phyloP scores from a whole-genome alignment of 2,797 vertebrate genomes.

The Pterois miles region DNA sequence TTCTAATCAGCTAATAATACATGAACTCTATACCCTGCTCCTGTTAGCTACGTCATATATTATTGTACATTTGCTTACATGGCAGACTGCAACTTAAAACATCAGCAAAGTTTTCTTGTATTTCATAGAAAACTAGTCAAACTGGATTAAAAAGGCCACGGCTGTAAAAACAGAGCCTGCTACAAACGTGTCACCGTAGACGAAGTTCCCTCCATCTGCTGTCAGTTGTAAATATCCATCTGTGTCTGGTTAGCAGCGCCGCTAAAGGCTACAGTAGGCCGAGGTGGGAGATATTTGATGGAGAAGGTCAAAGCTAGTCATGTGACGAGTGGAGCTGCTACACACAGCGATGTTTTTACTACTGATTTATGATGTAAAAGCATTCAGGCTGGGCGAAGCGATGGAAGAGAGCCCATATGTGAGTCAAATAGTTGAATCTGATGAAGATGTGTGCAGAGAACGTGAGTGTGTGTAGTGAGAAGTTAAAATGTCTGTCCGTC shows the following conservation, averaged over 20 bases:
- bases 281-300: slow-evolving; percentile 73
- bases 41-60: neutral
- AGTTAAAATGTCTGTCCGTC: slow-evolving; percentile 31
- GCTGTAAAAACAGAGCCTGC: slow-evolving; percentile 13
- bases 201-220: slow-evolving; percentile 67
- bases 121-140: neutral
- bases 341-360: slow-evolving; percentile 70
- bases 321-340: slow-evolving; percentile 74
- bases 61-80: neutral
- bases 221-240: slow-evolving; percentile 74
- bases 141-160: neutral
- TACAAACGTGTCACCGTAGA: slow-evolving; percentile 24
- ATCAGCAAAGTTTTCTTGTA: neutral
- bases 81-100: neutral
- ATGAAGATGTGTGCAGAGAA: slow-evolving; percentile 37
- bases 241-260: slow-evolving; percentile 73
- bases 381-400: slow-evolving; percentile 32
- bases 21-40: neutral
- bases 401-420: slow-evolving; percentile 53
- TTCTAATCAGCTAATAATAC: neutral
- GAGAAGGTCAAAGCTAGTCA: slow-evolving; percentile 72
- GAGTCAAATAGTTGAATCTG: slow-evolving; percentile 46
- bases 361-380: slow-evolving; percentile 76
- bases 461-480: slow-evolving; percentile 24
- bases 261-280: slow-evolving; percentile 75